Percentiles rank a stretch among this genome's conserved stretches.
phyloP scores from a whole-genome alignment of 2,888 invertebrate genomes.

The Nebria brevicollis region DNA sequence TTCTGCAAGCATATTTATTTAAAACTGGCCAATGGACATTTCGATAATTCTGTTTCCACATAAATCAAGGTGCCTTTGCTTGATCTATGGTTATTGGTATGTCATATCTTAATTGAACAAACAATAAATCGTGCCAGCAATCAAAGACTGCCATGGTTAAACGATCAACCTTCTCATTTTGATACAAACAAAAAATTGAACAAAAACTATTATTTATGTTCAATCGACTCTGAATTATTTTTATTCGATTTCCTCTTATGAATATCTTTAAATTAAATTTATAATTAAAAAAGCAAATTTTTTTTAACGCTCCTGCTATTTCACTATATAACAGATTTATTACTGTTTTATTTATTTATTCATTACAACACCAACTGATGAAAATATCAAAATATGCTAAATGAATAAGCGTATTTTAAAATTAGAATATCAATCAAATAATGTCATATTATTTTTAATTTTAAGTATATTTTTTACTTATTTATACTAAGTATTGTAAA shows the following conservation, averaged over 20 bases:
- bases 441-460: no score
- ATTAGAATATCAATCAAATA: no score
- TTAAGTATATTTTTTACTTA: no score
- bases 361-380: no score
- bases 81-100: slow-evolving; percentile 45
- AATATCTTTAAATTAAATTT: not conserved
- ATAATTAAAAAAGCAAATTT: not conserved
- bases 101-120: slow-evolving; percentile 46
- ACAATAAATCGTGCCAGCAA: slow-evolving; percentile 33
- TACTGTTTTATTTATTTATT: no score
- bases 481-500: no score
- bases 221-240: not conserved
- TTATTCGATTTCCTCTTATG: not conserved
- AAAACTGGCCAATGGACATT: slow-evolving; percentile 26
- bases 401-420: no score
- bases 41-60: slow-evolving; percentile 36
- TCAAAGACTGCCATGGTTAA: slow-evolving; percentile 17
- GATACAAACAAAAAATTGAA: not conserved
- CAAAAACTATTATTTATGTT: not conserved
- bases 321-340: no score
- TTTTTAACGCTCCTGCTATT: not conserved
- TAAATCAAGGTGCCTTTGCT: slow-evolving; percentile 39
- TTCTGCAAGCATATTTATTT: slow-evolving; percentile 13
- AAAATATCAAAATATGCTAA: no score
- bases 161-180: not conserved